Conservation (phyloP, 2,113 vertebrate genomes). For the Oncorhynchus tshawytscha region DNA sequence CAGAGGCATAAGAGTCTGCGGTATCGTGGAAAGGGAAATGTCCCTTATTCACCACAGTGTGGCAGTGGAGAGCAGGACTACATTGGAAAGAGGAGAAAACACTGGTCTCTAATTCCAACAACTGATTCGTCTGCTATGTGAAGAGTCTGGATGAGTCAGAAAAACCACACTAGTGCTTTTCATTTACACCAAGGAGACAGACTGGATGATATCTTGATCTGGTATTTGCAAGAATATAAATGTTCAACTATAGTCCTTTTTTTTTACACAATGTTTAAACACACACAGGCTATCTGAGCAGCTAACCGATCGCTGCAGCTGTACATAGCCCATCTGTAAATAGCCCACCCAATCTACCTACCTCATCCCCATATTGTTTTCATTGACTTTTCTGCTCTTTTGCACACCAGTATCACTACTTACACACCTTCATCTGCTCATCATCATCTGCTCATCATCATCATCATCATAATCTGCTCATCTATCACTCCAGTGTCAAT, state of each 20-base stretch:
- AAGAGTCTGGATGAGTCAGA: slow-evolving; percentile 59
- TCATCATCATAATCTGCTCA: no score
- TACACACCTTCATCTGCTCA: no score
- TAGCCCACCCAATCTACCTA: no score
- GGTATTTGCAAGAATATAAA: slow-evolving; percentile 65
- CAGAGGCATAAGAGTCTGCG: not conserved
- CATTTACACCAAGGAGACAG: slow-evolving; percentile 53
- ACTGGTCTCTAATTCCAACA: no score
- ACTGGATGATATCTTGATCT: slow-evolving; percentile 63
- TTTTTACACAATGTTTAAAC: slow-evolving; percentile 31
- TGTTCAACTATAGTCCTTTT: slow-evolving; percentile 51
- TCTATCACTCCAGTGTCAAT: no score
- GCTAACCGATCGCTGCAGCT: no score
- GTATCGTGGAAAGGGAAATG: slow-evolving; percentile 1
- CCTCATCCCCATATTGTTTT: no score
- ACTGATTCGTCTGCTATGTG: not conserved
- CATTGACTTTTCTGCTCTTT: no score
- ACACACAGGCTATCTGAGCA: no score
- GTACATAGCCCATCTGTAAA: no score
- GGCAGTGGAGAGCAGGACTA: slow-evolving; percentile 28
- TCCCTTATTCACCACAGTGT: slow-evolving; percentile 37
- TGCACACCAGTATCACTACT: no score
- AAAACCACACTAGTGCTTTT: slow-evolving; percentile 71
- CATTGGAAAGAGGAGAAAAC: not conserved
- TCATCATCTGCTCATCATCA: no score